Evolutionary conservation across 92 coral and sea anemone species (phyloP).

Genomic region (Actinernus sp.): DNA sequence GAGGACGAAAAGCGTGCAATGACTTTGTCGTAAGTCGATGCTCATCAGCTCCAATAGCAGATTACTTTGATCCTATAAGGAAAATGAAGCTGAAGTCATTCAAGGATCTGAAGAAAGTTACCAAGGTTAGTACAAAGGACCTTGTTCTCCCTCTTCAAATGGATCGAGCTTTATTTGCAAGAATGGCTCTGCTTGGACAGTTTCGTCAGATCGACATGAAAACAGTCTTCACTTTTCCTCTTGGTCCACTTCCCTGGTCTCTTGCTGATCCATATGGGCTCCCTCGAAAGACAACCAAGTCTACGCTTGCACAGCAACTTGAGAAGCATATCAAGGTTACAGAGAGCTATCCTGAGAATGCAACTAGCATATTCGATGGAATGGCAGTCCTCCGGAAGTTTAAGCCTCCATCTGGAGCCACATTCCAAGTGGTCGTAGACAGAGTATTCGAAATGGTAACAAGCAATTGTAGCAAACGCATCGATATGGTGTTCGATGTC

Average conservation of each 20-base stretch:
- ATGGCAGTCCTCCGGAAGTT: constrained; percentile 58
- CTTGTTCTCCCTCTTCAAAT: constrained; percentile 44
- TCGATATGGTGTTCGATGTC: constrained; percentile 46
- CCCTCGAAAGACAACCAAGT: constrained; percentile 57
- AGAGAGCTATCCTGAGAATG: constrained; percentile 25
- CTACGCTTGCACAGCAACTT: constrained; percentile 51
- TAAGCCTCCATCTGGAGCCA: constrained; percentile 50
- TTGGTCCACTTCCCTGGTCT: constrained; percentile 70
- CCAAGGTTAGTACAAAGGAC: constrained; percentile 48
- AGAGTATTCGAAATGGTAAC: constrained; percentile 26
- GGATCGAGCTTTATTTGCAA: constrained; percentile 52
- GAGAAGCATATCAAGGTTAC: constrained; percentile 33
- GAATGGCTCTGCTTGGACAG: constrained; percentile 69
- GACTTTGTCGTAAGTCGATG: constrained; percentile 54
- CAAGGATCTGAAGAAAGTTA: constrained; percentile 55
- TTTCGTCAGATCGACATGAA: constrained; percentile 64
- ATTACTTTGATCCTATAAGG: constrained; percentile 64
- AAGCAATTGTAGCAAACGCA: constrained; percentile 19
- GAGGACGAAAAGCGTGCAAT: constrained; percentile 15
- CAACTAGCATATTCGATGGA: constrained; percentile 52
- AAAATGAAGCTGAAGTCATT: constrained; percentile 60
- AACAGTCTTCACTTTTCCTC: constrained; percentile 57
- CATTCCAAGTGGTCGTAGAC: constrained; percentile 37
- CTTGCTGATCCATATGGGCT: constrained; percentile 60
- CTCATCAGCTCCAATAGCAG: constrained; percentile 34